Base-by-base conservation (phyloP, 2,888 invertebrate species). In the Cyaniris semiargus region DNA sequence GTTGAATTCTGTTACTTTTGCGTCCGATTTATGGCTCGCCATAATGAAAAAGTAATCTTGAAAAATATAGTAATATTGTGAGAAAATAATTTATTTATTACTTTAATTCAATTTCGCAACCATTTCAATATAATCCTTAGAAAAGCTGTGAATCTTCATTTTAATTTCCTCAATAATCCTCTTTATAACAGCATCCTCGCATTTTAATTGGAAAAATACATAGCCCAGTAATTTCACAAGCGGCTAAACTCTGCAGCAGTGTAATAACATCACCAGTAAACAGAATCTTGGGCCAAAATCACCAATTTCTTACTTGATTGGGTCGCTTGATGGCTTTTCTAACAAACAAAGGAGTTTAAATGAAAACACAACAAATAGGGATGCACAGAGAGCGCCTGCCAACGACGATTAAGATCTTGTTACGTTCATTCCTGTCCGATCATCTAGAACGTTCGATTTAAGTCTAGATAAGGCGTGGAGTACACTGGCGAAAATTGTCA, bases 301-400 rank as follows among this genome's bases (percentile, higher is more conserved):
- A 89, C 88, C 92, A 91, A 93, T 93, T 92, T 93, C 91, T 90
- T 93, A 92, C 90, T 91, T 91, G 91, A 92, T 91, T 92, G 89
- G 88, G 86, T 88, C 85, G 85, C 84, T 84, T 92, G 92, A 93
- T 93, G 89, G 92, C 87, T 90, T 91, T 88, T 81, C 83, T 87
- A 74, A 74, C 74, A 48, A 89, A 91, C 91, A 92, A 92, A 89
- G 87, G 86, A 87, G 79, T 79, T 79, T 81, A 80, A 83, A 83
- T 82, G 80, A 80, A 83, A 83, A 83, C 81, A 83, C 82, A 83
- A 83, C 83, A 79, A 76, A 78, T 76, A 76, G 56, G 76, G 77
- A 80, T 79, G 75, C 76, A 77, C 34, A 15, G 76, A 48, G 13
- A 58, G 78, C 70, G 78, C 76, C 77, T 72, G 77, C 77, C 72